These are phyloP conservation scores for Drosophila hamatofila DNA, from an alignment of 2,888 invertebrate species.

Conservation along the genomic window DNA sequence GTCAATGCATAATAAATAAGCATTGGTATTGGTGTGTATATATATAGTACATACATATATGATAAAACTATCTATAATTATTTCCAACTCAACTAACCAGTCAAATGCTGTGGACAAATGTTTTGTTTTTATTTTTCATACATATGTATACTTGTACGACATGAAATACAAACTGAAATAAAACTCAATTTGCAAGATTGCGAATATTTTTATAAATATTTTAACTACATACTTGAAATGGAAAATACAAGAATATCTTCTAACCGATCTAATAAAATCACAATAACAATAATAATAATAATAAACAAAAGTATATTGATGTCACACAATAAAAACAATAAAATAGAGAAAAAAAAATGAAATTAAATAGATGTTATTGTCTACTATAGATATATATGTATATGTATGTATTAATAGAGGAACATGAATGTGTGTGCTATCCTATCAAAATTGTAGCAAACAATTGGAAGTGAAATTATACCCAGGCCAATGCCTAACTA, in stretches of 20 bases:
- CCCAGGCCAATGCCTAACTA: constrained; percentile 39
- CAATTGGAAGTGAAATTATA: constrained; percentile 28
- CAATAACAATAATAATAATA: constrained; percentile 15
- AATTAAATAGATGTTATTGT: constrained; percentile 51
- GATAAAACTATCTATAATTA: constrained; percentile 29
- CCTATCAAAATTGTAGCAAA: constrained; percentile 53
- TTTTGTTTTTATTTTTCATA: constrained; percentile 24
- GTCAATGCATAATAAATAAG: constrained; percentile 12
- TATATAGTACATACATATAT: constrained; percentile 20
- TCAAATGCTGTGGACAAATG: constrained; percentile 38
- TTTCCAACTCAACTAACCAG: constrained; percentile 30
- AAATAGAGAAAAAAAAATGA: constrained; percentile 20
- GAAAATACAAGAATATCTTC: constrained; percentile 26
- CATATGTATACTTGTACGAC: constrained; percentile 24
- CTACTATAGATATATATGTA: constrained; percentile 36
- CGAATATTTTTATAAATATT: constrained; percentile 64
- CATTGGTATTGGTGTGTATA: constrained; percentile 31
- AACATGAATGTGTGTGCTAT: constrained; percentile 67
- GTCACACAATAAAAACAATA: constrained; percentile 40
- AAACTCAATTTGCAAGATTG: constrained; percentile 40
- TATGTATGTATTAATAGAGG: constrained; percentile 37
- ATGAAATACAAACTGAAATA: constrained; percentile 34
- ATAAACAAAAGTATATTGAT: constrained; percentile 36
- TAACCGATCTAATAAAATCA: constrained; percentile 33
- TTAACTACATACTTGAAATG: constrained; percentile 33